phyloP scores from a whole-genome alignment of 2,888 invertebrate genomes.

The Tillus elongatus region DNA sequence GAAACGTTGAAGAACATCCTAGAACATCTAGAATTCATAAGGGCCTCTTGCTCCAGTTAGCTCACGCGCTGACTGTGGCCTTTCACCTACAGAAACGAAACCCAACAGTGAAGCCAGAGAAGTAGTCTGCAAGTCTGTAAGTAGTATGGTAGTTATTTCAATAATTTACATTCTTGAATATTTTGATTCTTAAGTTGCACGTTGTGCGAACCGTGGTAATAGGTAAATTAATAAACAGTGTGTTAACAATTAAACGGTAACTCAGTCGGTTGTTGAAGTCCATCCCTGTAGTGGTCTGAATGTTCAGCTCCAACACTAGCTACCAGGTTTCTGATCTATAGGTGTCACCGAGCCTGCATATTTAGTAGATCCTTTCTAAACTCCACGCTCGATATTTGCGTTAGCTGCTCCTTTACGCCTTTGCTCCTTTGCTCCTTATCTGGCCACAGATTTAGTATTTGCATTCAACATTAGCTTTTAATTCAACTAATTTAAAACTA shows the following conservation, averaged over 20 bases:
- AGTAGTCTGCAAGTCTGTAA: too few relatives aligned
- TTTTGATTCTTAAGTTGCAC: too few relatives aligned
- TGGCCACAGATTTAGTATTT: not conserved
- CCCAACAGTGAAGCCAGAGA: too few relatives aligned
- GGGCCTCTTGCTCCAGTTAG: too few relatives aligned
- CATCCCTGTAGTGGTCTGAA: too few relatives aligned
- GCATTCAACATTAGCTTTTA: slow-evolving; percentile 2
- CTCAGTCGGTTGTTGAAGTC: too few relatives aligned
- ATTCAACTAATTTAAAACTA: slow-evolving; percentile 1
- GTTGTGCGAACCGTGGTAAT: not conserved
- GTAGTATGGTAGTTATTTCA: too few relatives aligned
- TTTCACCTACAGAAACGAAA: too few relatives aligned
- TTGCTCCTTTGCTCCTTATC: not conserved
- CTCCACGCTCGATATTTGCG: not conserved
- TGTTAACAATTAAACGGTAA: not conserved
- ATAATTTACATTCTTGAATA: too few relatives aligned
- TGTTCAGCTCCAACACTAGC: slow-evolving; percentile 28
- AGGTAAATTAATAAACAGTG: not conserved
- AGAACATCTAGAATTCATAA: too few relatives aligned
- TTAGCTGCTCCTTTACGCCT: not conserved
- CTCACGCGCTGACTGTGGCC: too few relatives aligned
- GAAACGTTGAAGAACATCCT: too few relatives aligned
- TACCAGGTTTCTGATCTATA: slow-evolving; percentile 35
- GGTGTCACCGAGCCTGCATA: slow-evolving; percentile 38
- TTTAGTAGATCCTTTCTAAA: slow-evolving; percentile 29